phyloP scores from a whole-genome alignment of 2,113 vertebrate genomes.

The Paratilapia polleni region DNA sequence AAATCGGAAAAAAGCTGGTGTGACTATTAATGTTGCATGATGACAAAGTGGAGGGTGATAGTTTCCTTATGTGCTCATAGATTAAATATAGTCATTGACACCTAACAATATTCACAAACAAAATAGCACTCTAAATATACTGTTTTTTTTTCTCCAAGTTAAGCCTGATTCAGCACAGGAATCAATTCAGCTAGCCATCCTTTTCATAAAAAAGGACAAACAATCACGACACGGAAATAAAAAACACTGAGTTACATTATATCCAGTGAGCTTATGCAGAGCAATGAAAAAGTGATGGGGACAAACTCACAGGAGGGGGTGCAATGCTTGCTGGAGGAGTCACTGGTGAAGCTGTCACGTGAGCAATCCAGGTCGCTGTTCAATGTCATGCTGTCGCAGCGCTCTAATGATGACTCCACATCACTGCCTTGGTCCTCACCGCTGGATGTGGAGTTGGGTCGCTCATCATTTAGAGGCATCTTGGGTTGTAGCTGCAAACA shows the following conservation, averaged over 20 bases:
- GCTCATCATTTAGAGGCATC: constrained; percentile 90
- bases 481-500: constrained; percentile 59
- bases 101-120: background rate
- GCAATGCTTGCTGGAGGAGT: constrained; percentile 90
- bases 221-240: background rate
- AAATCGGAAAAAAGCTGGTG: background rate
- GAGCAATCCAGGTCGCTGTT: constrained; percentile 87
- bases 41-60: background rate
- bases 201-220: background rate
- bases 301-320: constrained; percentile 88
- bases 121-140: background rate
- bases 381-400: constrained; percentile 85
- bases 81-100: background rate
- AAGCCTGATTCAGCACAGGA: background rate
- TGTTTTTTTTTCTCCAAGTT: background rate
- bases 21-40: background rate
- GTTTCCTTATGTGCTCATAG: background rate
- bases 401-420: constrained; percentile 83
- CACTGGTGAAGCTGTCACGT: constrained; percentile 89
- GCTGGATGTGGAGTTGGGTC: constrained; percentile 74
- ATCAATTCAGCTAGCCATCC: background rate
- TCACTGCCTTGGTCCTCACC: constrained; percentile 87
- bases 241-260: background rate
- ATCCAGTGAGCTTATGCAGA: background rate
- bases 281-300: background rate